These are phyloP conservation scores for Pollenia angustigena DNA, from an alignment of 2,888 invertebrate species.

Conservation along the genomic window DNA sequence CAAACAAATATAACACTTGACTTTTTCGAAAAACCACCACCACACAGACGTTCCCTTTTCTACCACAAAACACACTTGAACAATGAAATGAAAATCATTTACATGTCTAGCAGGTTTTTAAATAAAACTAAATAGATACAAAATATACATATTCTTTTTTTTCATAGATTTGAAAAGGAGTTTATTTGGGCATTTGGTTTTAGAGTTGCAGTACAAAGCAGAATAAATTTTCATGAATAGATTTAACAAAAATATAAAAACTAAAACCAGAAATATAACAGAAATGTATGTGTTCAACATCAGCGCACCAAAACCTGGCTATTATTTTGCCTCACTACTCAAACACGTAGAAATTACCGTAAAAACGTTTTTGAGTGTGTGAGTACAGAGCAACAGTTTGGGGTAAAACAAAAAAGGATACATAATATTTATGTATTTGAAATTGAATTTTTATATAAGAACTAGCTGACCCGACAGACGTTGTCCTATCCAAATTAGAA, in stretches of 20 bases:
- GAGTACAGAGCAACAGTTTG: background rate
- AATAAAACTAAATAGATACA: slow-evolving; percentile 22
- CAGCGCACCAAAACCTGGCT: slow-evolving; percentile 7
- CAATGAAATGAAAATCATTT: slow-evolving; percentile 37
- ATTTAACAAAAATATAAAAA: background rate
- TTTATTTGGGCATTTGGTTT: background rate
- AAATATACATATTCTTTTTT: slow-evolving; percentile 8
- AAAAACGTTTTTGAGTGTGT: background rate
- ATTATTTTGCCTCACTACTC: slow-evolving; percentile 30
- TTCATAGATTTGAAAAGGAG: background rate
- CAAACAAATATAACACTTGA: slow-evolving; percentile 45
- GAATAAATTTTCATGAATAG: slow-evolving; percentile 3
- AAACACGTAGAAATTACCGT: slow-evolving; percentile 43
- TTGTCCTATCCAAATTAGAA: too few relatives aligned
- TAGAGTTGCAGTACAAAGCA: slow-evolving; percentile 12
- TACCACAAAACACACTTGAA: background rate
- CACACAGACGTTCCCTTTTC: background rate
- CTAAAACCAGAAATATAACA: background rate
- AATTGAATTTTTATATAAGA: background rate
- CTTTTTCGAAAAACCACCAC: background rate
- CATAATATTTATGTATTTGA: too few relatives aligned
- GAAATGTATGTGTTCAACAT: slow-evolving; percentile 13
- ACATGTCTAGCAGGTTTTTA: slow-evolving; percentile 9
- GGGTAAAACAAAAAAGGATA: background rate
- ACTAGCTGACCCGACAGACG: too few relatives aligned